Evolutionary conservation across 2,113 vertebrate species (phyloP), one percentile per base, ranked within the genome.

Genomic region (Lophochroa leadbeateri): DNA sequence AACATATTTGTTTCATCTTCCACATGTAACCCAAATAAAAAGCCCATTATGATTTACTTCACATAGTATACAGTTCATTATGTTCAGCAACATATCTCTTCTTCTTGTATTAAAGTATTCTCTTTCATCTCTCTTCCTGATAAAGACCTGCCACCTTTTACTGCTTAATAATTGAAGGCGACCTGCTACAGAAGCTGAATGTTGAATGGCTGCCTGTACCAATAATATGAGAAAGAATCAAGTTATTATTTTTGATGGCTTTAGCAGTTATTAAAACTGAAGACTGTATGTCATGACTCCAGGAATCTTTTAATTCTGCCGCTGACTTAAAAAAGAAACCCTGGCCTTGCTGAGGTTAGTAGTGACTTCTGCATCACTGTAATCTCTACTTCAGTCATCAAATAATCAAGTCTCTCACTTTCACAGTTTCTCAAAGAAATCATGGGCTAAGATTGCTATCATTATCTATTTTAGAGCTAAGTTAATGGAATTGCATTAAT

Each of bases 151-250:
- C 64, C 91, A 91, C 95, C 93, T 97, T 89, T 94, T 82, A 33
- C 92, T 94, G 92, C 88, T 97, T 94, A 97, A 97, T 97, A 97
- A 97, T 97, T 97, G 92, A 97, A 96, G 78, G 57, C 93, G 95
- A 75, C 89, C 92, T 94, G 65, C 86, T 93, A 85, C 79, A 86
- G 90, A 96, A 91, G 89, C 69, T 92, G 94, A 87, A 74, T 91
- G 81, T 86, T 87, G 87, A 82, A 96, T 74, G 80, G n/a, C 90
- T 95, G 93, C 93, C 92, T 96, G 90, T 84, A 90, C 86, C 82
- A 90, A 75, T 90, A 93, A 93, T 60, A 77, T 19, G 61, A 92
- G 93, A 92, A 68, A 93, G 80, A 91, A 92, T 72, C 60, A 3
- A 91, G 83, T 94, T 92, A 82, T 82, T 95, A 81, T 94, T 96